Percentiles rank a stretch among this genome's conserved stretches.
Evolutionary conservation across 1,140 invertebrate species (phyloP).

Genomic region (Leptestheria dahalacensis): DNA sequence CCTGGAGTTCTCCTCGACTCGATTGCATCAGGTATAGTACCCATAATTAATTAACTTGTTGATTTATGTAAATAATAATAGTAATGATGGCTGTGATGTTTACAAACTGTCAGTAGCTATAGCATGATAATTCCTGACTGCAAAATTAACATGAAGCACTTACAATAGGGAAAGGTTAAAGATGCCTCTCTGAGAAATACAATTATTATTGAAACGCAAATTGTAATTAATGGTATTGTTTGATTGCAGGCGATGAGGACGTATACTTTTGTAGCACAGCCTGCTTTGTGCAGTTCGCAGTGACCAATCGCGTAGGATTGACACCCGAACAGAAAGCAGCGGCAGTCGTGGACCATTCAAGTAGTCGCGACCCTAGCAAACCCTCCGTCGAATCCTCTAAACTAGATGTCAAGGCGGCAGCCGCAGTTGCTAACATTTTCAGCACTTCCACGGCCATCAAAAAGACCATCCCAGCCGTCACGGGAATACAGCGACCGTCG

Average conservation of each 20-base stretch:
- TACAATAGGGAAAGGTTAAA: too few relatives aligned
- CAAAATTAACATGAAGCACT: too few relatives aligned
- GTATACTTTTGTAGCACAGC: conserved; percentile 69
- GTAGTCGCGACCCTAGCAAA: neutral
- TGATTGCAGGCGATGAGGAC: conserved; percentile 35
- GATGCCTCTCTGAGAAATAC: too few relatives aligned
- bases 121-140: too few relatives aligned
- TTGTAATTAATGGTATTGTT: too few relatives aligned
- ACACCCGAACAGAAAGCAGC: conserved; percentile 22
- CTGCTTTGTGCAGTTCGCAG: conserved; percentile 67
- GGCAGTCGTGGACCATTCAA: conserved; percentile 4
- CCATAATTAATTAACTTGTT: neutral
- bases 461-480: neutral
- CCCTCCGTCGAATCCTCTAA: neutral
- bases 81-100: neutral
- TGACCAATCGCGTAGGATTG: conserved; percentile 39
- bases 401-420: conserved; percentile 4
- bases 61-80: neutral
- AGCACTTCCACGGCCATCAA: neutral
- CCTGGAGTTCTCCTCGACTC: conserved; percentile 31
- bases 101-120: neutral
- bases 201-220: neutral
- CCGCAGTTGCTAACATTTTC: neutral
- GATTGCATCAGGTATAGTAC: neutral
- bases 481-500: neutral